Evolutionary conservation across 64 coral and sea anemone species (phyloP).

Genomic region (Cladopsammia gracilis): DNA sequence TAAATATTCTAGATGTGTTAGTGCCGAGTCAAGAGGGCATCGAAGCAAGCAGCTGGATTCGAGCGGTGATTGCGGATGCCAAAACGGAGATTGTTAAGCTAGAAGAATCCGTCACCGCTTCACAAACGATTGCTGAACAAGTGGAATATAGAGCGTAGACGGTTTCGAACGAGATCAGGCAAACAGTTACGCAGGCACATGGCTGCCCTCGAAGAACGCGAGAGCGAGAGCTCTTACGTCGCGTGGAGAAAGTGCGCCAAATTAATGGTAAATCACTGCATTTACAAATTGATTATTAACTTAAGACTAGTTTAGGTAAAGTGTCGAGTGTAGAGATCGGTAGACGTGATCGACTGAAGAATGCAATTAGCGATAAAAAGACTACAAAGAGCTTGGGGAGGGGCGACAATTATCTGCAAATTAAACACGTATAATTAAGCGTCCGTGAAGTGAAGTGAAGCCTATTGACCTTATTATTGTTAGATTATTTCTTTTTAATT

Average conservation of each 20-base stretch:
- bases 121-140: constrained; percentile 80
- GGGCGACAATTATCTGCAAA: no score
- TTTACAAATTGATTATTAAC: constrained; percentile 94
- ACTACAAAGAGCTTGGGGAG: no score
- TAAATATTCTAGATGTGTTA: constrained; percentile 95
- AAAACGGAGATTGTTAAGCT: constrained; percentile 81
- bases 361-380: no score
- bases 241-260: constrained; percentile 99
- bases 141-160: constrained; percentile 90
- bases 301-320: constrained; percentile 83
- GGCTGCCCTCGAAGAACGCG: constrained; percentile 91
- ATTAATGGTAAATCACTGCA: constrained; percentile 97
- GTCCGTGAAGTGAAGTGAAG: no score
- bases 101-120: constrained; percentile 87
- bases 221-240: constrained; percentile 87
- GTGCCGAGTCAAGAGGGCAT: constrained; percentile 73
- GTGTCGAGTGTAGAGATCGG: constrained; percentile 68
- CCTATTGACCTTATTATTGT: no score
- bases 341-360: constrained; percentile 14
- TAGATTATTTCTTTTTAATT: no score
- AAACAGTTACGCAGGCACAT: constrained; percentile 90
- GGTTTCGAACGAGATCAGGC: constrained; percentile 89
- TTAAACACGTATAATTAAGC: no score
- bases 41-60: constrained; percentile 72
- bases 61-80: constrained; percentile 86